phyloP scores from a whole-genome alignment of 2,113 vertebrate genomes.

The Catharus fuscescens region DNA sequence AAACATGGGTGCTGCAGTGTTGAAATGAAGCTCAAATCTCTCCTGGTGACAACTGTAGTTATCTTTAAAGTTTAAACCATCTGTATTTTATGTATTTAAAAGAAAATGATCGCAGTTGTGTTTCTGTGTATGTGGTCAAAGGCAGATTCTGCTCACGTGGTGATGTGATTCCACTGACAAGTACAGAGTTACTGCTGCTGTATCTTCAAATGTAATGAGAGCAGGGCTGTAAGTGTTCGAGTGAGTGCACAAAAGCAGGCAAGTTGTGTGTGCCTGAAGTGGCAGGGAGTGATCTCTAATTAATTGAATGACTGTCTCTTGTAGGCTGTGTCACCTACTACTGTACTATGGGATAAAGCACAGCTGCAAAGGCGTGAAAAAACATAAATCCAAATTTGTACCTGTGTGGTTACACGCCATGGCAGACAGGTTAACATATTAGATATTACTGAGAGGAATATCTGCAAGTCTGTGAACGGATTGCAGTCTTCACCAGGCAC shows the following conservation, averaged over 20 bases:
- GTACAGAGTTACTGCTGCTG: background rate
- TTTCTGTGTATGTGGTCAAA: background rate
- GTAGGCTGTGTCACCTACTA: background rate
- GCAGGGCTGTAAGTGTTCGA: background rate
- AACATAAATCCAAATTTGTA: background rate
- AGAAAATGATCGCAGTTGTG: rapidly evolving
- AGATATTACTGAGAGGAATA: background rate
- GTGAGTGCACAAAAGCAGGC: background rate
- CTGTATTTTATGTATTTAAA: background rate
- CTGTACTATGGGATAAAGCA: background rate
- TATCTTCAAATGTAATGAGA: too few species aligned
- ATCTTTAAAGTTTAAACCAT: background rate
- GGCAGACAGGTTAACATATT: background rate
- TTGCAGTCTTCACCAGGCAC: background rate
- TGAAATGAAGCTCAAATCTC: background rate
- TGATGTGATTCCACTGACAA: background rate
- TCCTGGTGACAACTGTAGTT: background rate
- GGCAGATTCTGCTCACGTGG: background rate
- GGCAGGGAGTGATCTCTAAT: background rate
- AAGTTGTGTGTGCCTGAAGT: background rate
- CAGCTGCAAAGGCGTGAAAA: background rate
- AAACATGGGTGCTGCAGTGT: background rate
- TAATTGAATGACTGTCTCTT: background rate
- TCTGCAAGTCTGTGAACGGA: background rate
- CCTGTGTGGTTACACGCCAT: background rate